Evolutionary conservation across 1,140 invertebrate species (phyloP), one percentile per base, ranked within the genome.

Genomic region (Musca vetustissima): DNA sequence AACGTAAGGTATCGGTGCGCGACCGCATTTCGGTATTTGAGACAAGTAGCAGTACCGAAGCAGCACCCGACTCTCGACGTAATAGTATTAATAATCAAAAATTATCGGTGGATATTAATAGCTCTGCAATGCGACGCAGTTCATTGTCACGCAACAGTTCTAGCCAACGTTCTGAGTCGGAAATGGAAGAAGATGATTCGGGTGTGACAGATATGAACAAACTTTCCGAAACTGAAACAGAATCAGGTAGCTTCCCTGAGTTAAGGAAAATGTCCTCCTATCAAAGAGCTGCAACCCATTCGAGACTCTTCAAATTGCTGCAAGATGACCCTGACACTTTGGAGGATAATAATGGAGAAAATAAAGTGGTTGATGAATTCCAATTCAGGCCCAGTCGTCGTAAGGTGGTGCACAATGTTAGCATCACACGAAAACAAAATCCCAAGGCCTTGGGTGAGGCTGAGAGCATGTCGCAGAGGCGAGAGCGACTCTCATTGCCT

Each of bases 161-260:
- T 52, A 76, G 83, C 0, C 81, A 83, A 43, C 81, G 83, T 47
- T 86, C 84, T 1, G 79, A 83, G 43, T 86, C 86, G 1, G 86
- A 88, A 70, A 87, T 85, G 43, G 88, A 89, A 57, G 89, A 91
- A 72, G 87, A 89, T 53, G 90, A 91, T 75, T 91, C 89, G 9
- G 90, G 90, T 13, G 89, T 91, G 0, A 91, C 89, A 2, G 90
- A 91, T 74, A 85, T 90, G 75, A 90, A 89, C 71, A 83, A 88
- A 47, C 86, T 90, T 68, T 90, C 89, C 0, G 89, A 90, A 73
- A 87, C 85, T 9, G 88, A 90, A 57, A 88, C 88, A 0, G 89
- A 89, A 67, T 86, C 87, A 2, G 90, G 91, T 47, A 84, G 84
- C 65, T 83, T 84, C 68, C 81, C 85, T 2, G 85, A 86, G 69